Percentiles rank a stretch among this genome's conserved stretches.
These are phyloP conservation scores for Coronaproctus castanopsis DNA, from an alignment of 2,888 invertebrate species.

Conservation along the genomic window DNA sequence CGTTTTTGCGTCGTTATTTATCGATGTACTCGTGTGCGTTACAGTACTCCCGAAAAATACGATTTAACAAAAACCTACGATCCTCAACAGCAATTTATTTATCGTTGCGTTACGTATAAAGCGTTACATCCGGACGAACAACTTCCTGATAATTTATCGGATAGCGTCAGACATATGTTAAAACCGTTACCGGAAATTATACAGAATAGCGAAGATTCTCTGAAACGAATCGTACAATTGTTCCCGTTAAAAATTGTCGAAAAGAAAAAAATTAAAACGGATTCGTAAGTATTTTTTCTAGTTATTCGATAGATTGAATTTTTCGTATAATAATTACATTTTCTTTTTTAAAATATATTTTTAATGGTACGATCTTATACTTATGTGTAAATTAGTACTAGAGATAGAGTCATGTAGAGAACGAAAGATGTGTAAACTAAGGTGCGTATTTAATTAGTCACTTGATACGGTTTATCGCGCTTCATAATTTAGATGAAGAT, in stretches of 20 bases:
- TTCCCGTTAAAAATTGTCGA: slow-evolving; percentile 2
- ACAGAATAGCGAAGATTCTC: not conserved
- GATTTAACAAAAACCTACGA: slow-evolving; percentile 9
- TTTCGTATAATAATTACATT: too few species aligned
- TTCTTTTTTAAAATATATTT: too few species aligned
- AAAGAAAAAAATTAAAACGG: not conserved
- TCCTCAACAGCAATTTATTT: slow-evolving; percentile 4
- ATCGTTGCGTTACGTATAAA: slow-evolving; percentile 4
- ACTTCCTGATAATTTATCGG: slow-evolving; percentile 1
- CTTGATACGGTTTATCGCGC: too few species aligned
- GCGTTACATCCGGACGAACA: not conserved
- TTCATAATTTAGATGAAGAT: too few species aligned
- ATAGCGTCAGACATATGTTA: not conserved
- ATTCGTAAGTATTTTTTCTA: not conserved
- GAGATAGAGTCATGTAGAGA: too few species aligned
- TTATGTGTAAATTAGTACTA: too few species aligned
- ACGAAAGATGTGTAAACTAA: too few species aligned
- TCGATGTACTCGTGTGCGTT: too few species aligned
- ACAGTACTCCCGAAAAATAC: slow-evolving; percentile 6
- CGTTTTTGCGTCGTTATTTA: too few species aligned
- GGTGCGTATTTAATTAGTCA: too few species aligned
- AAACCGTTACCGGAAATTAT: slow-evolving; percentile 6
- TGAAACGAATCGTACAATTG: slow-evolving; percentile 3
- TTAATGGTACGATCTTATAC: too few species aligned
- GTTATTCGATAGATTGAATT: too few species aligned